phyloP scores from a whole-genome alignment of 2,888 invertebrate genomes.

The Neocrepidodera transversa region DNA sequence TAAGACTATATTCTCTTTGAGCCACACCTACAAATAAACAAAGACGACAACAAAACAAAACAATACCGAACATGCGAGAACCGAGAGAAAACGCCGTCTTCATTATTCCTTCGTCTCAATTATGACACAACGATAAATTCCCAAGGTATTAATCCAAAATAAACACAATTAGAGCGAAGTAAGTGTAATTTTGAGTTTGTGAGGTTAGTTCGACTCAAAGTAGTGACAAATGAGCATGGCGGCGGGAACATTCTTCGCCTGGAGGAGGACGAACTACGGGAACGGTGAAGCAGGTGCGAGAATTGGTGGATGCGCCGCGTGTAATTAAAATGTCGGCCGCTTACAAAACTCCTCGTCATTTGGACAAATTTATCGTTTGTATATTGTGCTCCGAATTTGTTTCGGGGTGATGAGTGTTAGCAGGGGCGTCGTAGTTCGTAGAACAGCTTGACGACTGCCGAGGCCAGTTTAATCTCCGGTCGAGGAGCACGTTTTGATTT shows the following conservation, averaged over 20 bases:
- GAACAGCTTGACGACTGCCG: background rate
- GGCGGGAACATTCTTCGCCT: constrained; percentile 31
- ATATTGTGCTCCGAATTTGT: constrained; percentile 57
- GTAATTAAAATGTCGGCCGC: constrained; percentile 60
- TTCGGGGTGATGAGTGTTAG: constrained; percentile 41
- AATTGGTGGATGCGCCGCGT: constrained; percentile 47
- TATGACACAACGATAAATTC: constrained; percentile 33
- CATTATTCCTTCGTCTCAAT: constrained; percentile 22
- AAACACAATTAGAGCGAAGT: constrained; percentile 51
- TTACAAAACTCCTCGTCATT: constrained; percentile 53
- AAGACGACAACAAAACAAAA: background rate
- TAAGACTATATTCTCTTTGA: background rate
- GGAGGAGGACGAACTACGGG: constrained; percentile 22
- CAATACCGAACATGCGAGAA: too few relatives aligned
- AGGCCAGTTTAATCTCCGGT: constrained; percentile 13
- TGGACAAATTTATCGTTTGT: constrained; percentile 58
- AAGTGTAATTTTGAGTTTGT: constrained; percentile 45
- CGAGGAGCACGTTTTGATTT: constrained; percentile 15
- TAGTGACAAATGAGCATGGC: constrained; percentile 42
- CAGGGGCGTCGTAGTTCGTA: constrained; percentile 18
- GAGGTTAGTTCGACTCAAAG: constrained; percentile 41
- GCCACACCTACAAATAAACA: background rate
- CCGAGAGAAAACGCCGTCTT: constrained; percentile 4
- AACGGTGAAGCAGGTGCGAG: constrained; percentile 48
- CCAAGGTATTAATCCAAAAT: constrained; percentile 38